Evolutionary conservation across 2,113 vertebrate species (phyloP).

Genomic region (Scomber colias): DNA sequence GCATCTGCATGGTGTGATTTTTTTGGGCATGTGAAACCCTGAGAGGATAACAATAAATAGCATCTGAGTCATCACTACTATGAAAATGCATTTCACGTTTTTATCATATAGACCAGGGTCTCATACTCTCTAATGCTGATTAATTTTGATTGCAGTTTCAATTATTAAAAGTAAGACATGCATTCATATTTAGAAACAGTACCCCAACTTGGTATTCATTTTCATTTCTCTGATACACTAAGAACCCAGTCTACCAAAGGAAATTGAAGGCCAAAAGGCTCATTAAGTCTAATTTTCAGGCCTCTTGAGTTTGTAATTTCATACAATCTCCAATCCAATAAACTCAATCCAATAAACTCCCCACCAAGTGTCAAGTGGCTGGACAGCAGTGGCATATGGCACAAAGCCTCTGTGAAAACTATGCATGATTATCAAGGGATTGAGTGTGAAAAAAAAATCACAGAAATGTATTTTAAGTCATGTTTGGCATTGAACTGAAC

Average conservation of each 20-base stretch:
- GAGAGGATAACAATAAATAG: conserved; percentile 11
- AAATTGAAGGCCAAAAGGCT: background rate
- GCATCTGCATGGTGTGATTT: conserved; percentile 6
- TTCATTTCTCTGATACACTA: background rate
- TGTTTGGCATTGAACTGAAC: background rate
- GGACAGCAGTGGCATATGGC: background rate
- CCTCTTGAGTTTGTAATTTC: no score
- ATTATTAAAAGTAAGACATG: no score
- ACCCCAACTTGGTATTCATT: background rate
- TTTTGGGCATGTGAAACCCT: conserved; percentile 36
- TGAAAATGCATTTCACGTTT: background rate
- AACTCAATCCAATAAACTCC: background rate
- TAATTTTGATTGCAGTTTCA: background rate
- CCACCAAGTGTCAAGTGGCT: background rate
- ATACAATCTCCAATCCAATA: no score
- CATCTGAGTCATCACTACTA: background rate
- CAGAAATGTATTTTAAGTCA: conserved; percentile 1
- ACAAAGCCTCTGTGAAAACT: no score
- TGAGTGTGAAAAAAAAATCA: background rate
- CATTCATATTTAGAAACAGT: background rate
- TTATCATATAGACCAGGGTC: background rate
- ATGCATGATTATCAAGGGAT: conserved; percentile 7
- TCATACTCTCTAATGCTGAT: background rate
- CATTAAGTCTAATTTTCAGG: background rate
- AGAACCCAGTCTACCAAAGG: background rate